phyloP scores from a whole-genome alignment of 2,797 vertebrate species.

The Paguma larvata region DNA sequence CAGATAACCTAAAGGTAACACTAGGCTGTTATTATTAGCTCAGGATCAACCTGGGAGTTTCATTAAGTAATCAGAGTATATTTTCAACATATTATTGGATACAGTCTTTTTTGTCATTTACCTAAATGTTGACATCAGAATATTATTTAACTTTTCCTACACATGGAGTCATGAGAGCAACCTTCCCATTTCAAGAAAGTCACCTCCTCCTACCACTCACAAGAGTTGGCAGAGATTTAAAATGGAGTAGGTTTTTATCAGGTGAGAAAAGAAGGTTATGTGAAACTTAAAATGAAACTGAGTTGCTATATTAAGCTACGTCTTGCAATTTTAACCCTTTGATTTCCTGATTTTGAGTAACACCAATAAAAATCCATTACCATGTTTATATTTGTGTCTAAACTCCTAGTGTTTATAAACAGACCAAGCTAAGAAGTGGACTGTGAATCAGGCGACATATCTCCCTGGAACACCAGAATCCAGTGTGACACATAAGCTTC shows the following conservation, averaged over 20 bases:
- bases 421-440: neutral
- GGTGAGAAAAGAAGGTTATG: neutral
- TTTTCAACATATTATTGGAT: neutral
- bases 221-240: conserved; percentile 15
- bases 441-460: neutral
- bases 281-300: conserved; percentile 36
- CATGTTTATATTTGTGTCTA: neutral
- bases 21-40: neutral
- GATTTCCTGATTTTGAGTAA: neutral
- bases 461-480: neutral
- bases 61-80: neutral
- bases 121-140: neutral
- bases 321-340: neutral
- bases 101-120: neutral
- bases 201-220: neutral
- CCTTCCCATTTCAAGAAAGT: neutral
- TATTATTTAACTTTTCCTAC: neutral
- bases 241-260: neutral
- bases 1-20: neutral
- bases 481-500: neutral
- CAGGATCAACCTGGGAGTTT: neutral
- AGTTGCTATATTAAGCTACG: neutral
- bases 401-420: neutral
- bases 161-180: neutral
- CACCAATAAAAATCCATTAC: neutral